Percentiles rank a stretch among this genome's conserved stretches.
phyloP scores from a whole-genome alignment of 2,113 vertebrate species.

The Megaptera novaeangliae region DNA sequence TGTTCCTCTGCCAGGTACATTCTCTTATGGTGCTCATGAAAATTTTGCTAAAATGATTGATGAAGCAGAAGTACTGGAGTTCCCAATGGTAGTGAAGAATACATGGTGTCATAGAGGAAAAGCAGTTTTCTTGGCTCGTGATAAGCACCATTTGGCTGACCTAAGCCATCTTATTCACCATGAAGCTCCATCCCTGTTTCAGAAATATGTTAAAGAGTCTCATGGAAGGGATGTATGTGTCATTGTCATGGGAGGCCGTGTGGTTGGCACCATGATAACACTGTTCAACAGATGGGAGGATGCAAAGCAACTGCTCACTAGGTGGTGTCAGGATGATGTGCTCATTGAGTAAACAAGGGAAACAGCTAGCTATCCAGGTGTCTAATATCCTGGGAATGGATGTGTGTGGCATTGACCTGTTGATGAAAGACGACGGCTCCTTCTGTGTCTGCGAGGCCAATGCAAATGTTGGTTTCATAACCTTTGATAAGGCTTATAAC shows the following conservation, averaged over 20 bases:
- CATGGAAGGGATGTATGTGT: slow-evolving; percentile 86
- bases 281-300: slow-evolving; percentile 87
- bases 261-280: slow-evolving; percentile 87
- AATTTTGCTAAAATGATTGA: slow-evolving; percentile 90
- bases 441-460: slow-evolving; percentile 88
- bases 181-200: slow-evolving; percentile 87
- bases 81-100: slow-evolving; percentile 89
- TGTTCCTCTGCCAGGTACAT: slow-evolving; percentile 86
- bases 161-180: slow-evolving; percentile 87
- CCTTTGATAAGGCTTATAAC: slow-evolving; percentile 89
- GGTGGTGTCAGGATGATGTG: slow-evolving; percentile 88
- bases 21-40: slow-evolving; percentile 88
- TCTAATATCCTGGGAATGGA: slow-evolving; percentile 88
- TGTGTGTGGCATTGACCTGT: slow-evolving; percentile 86
- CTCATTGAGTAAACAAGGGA: slow-evolving; percentile 86
- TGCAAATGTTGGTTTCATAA: slow-evolving; percentile 89
- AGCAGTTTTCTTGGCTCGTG: slow-evolving; percentile 87
- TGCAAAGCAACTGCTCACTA: slow-evolving; percentile 88
- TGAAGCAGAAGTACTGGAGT: slow-evolving; percentile 87
- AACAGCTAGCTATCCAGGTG: slow-evolving; percentile 85
- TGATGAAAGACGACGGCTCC: slow-evolving; percentile 86
- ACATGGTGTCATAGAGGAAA: slow-evolving; percentile 87
- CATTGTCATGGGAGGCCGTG: slow-evolving; percentile 86
- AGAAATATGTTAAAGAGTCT: slow-evolving; percentile 86
- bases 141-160: slow-evolving; percentile 87